A percentile compares a stretch with the other conserved stretches of the same genome.
Conservation (phyloP, 2,888 invertebrate genomes). For the Antitype chi region DNA sequence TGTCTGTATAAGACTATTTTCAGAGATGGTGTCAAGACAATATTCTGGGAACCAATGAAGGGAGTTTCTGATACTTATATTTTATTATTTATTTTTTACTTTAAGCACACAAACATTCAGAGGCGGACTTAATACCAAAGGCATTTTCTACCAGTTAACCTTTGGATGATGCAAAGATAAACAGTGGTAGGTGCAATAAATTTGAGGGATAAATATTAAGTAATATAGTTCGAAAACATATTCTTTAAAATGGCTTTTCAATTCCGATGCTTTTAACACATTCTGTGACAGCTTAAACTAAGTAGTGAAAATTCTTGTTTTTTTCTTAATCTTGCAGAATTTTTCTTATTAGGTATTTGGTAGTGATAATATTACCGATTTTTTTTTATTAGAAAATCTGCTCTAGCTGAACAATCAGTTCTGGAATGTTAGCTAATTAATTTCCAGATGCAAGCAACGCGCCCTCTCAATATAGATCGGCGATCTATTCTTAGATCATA, state of each 20-base stretch:
- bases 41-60: neutral
- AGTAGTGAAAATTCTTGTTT: neutral
- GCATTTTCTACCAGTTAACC: neutral
- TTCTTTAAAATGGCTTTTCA: neutral
- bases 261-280: too few relatives aligned
- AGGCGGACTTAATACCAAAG: neutral
- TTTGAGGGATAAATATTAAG: neutral
- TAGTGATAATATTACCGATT: neutral
- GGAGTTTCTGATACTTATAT: neutral
- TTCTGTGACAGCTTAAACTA: too few relatives aligned
- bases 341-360: neutral
- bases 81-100: neutral
- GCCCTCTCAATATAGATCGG: slow-evolving; percentile 35
- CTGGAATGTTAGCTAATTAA: slow-evolving; percentile 7
- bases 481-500: slow-evolving; percentile 31
- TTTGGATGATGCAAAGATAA: neutral
- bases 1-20: neutral
- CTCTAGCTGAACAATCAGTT: neutral
- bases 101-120: neutral
- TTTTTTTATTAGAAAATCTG: neutral
- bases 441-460: slow-evolving; percentile 11
- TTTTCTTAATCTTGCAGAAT: too few relatives aligned
- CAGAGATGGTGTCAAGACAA: neutral
- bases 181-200: neutral
- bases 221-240: neutral